Conservation (phyloP, 2,888 invertebrate species). For the Harpalus rufipes region DNA sequence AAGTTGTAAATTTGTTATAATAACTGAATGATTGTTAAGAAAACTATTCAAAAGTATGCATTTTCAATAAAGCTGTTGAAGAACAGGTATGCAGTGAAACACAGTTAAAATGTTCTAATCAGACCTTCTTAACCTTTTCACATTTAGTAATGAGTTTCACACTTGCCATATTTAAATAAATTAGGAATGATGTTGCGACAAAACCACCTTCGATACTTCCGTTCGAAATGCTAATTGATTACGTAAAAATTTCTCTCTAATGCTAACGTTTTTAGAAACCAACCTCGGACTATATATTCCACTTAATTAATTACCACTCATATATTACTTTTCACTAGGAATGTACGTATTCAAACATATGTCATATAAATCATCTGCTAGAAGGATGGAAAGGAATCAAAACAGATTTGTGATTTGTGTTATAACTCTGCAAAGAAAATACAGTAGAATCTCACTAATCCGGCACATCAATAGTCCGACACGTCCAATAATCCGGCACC, state of each 20-base stretch:
- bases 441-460: too few relatives aligned
- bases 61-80: too few relatives aligned
- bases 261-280: constrained; percentile 29
- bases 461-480: too few relatives aligned
- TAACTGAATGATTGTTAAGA: too few relatives aligned
- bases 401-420: too few relatives aligned
- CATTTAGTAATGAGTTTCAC: constrained; percentile 3
- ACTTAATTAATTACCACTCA: constrained; percentile 5
- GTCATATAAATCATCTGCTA: not conserved
- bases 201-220: constrained; percentile 58
- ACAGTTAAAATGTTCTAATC: too few relatives aligned
- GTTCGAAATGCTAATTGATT: constrained; percentile 62
- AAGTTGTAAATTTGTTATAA: too few relatives aligned
- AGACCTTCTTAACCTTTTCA: not conserved
- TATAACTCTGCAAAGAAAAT: too few relatives aligned
- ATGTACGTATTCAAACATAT: not conserved
- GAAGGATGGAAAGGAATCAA: not conserved
- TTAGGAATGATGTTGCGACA: constrained; percentile 47
- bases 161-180: constrained; percentile 32
- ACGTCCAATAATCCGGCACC: too few relatives aligned
- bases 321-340: not conserved
- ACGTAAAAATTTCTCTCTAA: constrained; percentile 54
- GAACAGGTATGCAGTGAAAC: too few relatives aligned
- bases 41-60: too few relatives aligned
- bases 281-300: constrained; percentile 35